These are phyloP conservation scores for Atta texana DNA, from an alignment of 1,140 invertebrate genomes.

Conservation along the genomic window DNA sequence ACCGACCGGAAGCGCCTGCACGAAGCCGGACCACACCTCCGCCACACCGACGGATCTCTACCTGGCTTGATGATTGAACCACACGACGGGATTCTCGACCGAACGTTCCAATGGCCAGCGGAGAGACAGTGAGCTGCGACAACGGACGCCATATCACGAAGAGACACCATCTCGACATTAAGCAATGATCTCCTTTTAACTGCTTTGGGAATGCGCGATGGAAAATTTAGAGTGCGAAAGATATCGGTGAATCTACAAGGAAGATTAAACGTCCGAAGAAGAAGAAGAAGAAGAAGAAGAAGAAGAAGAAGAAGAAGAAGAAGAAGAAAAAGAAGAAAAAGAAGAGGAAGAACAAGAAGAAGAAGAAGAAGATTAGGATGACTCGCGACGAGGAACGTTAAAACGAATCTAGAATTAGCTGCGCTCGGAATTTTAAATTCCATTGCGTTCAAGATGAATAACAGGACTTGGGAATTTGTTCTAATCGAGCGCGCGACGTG, in stretches of 20 bases:
- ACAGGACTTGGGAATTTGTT: neutral
- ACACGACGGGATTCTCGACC: conserved; percentile 39
- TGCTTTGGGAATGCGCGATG: conserved; percentile 30
- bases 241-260: neutral
- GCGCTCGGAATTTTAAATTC: neutral
- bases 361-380: neutral
- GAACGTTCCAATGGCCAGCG: conserved; percentile 28
- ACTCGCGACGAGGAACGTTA: neutral
- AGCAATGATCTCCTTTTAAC: conserved; percentile 82
- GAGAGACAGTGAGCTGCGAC: conserved; percentile 69
- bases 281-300: neutral
- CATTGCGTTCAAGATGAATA: conserved; percentile 9
- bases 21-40: conserved; percentile 88
- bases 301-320: neutral
- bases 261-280: neutral
- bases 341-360: neutral
- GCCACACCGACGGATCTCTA: conserved; percentile 86
- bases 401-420: conserved; percentile 21
- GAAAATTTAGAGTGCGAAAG: neutral
- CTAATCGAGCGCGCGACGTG: conserved; percentile 14
- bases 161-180: conserved; percentile 81
- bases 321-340: neutral
- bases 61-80: conserved; percentile 76
- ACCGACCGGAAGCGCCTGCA: conserved; percentile 90
- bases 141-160: conserved; percentile 84